phyloP scores from a whole-genome alignment of 2,113 vertebrate genomes.

The Cheirogaleus medius region DNA sequence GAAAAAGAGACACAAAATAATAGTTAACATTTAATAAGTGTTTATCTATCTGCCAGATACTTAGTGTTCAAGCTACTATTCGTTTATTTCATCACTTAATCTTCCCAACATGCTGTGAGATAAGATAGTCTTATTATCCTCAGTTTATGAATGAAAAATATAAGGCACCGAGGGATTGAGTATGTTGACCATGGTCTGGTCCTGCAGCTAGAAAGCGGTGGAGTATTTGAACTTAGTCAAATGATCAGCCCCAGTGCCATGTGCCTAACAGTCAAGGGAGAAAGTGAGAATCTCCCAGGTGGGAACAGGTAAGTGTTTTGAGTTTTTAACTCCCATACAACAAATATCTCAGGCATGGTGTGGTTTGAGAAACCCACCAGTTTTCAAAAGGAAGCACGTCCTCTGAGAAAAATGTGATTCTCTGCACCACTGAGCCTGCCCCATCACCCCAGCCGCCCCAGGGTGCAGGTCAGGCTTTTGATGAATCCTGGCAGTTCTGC shows the following conservation, averaged over 20 bases:
- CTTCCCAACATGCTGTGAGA: not conserved
- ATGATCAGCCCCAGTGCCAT: not conserved
- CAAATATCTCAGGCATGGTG: not conserved
- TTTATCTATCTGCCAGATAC: not conserved
- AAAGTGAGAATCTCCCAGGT: not conserved
- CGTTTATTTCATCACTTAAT: not conserved
- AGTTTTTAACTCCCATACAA: not conserved
- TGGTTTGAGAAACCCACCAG: not conserved
- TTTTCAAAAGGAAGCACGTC: not conserved
- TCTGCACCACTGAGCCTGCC: not conserved
- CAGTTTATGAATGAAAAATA: not conserved
- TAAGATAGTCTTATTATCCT: not conserved
- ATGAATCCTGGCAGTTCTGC: not conserved
- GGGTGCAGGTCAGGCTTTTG: not conserved
- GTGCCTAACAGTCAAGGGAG: not conserved
- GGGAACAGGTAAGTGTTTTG: not conserved
- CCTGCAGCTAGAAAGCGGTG: not conserved
- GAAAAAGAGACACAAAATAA: not conserved
- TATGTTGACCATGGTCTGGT: not conserved
- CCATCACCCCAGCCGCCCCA: not conserved
- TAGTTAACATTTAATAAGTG: not conserved
- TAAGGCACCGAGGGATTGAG: not conserved
- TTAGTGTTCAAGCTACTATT: not conserved
- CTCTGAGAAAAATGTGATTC: not conserved
- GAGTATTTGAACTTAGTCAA: not conserved